Evolutionary conservation across 2,113 vertebrate genomes (phyloP).

Genomic region (Oceanodroma tethys): DNA sequence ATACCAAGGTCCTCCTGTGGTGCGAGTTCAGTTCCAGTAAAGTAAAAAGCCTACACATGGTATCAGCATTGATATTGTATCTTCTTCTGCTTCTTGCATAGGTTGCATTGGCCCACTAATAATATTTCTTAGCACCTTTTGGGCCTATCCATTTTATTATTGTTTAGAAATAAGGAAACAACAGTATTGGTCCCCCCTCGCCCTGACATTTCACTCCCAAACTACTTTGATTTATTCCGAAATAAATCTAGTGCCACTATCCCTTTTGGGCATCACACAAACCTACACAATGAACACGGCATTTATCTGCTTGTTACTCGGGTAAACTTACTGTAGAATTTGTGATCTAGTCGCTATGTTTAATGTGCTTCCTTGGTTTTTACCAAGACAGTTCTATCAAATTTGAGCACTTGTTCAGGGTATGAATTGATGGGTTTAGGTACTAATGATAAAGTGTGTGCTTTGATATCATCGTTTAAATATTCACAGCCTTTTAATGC

Average conservation of each 20-base stretch:
- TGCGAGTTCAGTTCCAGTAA: neutral
- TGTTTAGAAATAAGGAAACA: neutral
- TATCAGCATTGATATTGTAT: neutral
- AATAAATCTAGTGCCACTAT: neutral
- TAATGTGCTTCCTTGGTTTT: neutral
- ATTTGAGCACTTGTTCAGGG: neutral
- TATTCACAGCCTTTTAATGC: neutral
- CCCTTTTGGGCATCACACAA: neutral
- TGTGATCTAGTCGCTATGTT: neutral
- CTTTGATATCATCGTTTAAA: neutral
- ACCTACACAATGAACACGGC: neutral
- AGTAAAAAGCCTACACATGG: neutral
- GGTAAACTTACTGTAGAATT: neutral
- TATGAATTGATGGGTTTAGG: neutral
- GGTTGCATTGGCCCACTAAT: neutral
- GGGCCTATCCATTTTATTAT: neutral
- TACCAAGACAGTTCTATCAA: neutral
- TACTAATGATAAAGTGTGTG: neutral
- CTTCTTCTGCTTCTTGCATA: neutral
- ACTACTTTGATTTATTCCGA: neutral
- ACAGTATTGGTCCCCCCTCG: fast-evolving
- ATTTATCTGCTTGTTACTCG: neutral
- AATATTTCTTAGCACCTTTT: neutral
- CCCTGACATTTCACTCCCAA: neutral
- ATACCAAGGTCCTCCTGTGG: neutral